A percentile compares a stretch with the other conserved stretches of the same genome.
These are phyloP conservation scores for Amblyopsis rosae DNA, from an alignment of 2,113 vertebrate genomes.

Conservation along the genomic window DNA sequence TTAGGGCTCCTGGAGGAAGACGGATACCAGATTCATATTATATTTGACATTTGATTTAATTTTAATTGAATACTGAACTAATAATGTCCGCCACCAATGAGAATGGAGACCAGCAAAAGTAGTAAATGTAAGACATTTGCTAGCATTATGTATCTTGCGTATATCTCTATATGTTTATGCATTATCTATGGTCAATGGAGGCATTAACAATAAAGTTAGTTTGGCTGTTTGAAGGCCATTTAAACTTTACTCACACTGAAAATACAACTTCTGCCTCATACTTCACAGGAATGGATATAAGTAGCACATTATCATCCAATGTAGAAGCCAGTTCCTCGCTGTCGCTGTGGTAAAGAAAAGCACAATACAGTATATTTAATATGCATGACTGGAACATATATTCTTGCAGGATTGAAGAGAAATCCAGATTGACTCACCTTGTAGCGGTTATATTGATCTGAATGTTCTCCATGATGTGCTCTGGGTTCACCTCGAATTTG, in stretches of 20 bases:
- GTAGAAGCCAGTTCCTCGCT: conserved; percentile 84
- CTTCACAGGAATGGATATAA: conserved; percentile 84
- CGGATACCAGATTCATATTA: not conserved
- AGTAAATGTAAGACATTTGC: too few species aligned
- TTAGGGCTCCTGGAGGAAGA: conserved; percentile 45
- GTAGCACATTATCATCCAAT: conserved; percentile 79
- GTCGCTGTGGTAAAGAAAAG: conserved; percentile 79
- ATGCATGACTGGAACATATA: not conserved
- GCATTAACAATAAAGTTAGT: not conserved
- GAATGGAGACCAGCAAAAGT: too few species aligned
- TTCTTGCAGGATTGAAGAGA: not conserved
- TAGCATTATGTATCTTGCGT: too few species aligned
- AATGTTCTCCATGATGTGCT: conserved; percentile 78
- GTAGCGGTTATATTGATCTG: conserved; percentile 81
- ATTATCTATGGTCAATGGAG: not conserved
- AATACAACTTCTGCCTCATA: conserved; percentile 87
- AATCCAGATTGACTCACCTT: conserved; percentile 76
- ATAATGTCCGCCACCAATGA: too few species aligned
- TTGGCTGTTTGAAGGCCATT: not conserved
- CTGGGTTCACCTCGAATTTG: conserved; percentile 86
- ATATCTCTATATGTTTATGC: too few species aligned
- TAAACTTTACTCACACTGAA: conserved; percentile 77
- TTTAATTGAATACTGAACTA: too few species aligned
- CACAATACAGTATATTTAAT: not conserved
- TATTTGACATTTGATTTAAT: not conserved